These are phyloP conservation scores for Onychomys arenicola DNA, from an alignment of 2,797 vertebrate species.

Conservation along the genomic window DNA sequence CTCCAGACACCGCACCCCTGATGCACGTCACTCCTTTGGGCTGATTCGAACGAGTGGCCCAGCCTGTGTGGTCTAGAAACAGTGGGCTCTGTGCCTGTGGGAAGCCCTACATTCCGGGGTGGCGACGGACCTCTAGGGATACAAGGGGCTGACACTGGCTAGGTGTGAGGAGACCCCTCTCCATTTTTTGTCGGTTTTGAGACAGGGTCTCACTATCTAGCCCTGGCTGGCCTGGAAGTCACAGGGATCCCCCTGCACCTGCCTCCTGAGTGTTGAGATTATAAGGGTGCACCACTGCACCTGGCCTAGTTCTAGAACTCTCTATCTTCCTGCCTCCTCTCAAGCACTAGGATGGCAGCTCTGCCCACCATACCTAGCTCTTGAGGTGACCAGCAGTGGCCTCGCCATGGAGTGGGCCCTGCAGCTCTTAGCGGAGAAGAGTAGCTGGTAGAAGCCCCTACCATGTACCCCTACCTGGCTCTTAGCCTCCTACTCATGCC, in stretches of 20 bases:
- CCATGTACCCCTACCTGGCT: not conserved
- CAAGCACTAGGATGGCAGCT: not conserved
- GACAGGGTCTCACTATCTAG: not conserved
- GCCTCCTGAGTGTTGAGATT: not conserved
- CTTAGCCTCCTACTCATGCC: not conserved
- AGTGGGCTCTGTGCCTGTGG: not conserved
- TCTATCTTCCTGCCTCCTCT: not conserved
- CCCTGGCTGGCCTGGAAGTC: not conserved
- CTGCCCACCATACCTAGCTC: not conserved
- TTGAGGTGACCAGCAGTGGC: not conserved
- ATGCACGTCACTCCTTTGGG: not conserved
- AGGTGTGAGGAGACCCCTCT: not conserved
- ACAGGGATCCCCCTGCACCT: not conserved
- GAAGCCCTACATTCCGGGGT: not conserved
- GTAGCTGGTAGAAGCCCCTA: not conserved
- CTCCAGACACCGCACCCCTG: not conserved
- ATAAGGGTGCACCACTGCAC: not conserved
- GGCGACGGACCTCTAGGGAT: not conserved
- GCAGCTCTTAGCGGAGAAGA: not conserved
- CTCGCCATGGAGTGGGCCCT: too few relatives aligned
- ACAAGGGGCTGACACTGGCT: too few relatives aligned
- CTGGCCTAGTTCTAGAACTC: not conserved
- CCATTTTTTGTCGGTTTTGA: not conserved
- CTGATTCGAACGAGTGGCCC: not conserved
- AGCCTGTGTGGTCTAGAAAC: not conserved